Base-by-base conservation (phyloP, 2,113 vertebrate genomes). In the Pionites leucogaster region DNA sequence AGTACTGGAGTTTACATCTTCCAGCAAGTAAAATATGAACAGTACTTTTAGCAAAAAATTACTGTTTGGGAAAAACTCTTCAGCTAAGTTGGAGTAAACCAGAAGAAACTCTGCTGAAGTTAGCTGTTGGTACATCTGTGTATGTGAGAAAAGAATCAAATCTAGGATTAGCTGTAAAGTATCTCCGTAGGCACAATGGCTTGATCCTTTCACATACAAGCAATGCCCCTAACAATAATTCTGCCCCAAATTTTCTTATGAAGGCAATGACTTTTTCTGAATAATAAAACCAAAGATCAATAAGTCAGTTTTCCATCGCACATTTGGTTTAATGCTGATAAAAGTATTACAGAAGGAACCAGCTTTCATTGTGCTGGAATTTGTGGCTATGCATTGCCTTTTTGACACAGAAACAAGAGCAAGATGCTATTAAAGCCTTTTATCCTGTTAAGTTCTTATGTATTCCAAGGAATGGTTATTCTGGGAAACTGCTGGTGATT, bases 401-500 rank as follows among this genome's bases (percentile, higher is more conserved):
- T 93, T 78, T 55, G 79, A 88, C 13, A 44, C 15, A 67, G 37
- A 82, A 92, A 8, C 6, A 63, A 67, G n/a, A 92, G 25, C 15
- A 77, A 88, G 41, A 39, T 93, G 13, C 8, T 88, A 17, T 62
- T 74, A 91, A 95, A 76, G 31, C 10, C n/a, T 86, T 86, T 86
- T 77, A 83, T 35, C 31, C 44, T 9, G 33, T 70, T 80, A 63
- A 23, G 4, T 86, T 65, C 59, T 95, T 82, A 59, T 11, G 16
- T 24, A 33, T 90, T 86, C 39, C 37, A 81, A 53, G 37, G 75
- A 74, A 88, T 15, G 5, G 10, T 42, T 82, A 72, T 91, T 91
- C 90, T 95, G 70, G 70, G 89, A 90, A 92, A 70, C 29, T 82
- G 71, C 59, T 87, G 39, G 53, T 88, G 82, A 85, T 53, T 87